A percentile compares a stretch with the other conserved stretches of the same genome.
phyloP scores from a whole-genome alignment of 2,888 invertebrate genomes.

The Troglohyphantes excavatus region DNA sequence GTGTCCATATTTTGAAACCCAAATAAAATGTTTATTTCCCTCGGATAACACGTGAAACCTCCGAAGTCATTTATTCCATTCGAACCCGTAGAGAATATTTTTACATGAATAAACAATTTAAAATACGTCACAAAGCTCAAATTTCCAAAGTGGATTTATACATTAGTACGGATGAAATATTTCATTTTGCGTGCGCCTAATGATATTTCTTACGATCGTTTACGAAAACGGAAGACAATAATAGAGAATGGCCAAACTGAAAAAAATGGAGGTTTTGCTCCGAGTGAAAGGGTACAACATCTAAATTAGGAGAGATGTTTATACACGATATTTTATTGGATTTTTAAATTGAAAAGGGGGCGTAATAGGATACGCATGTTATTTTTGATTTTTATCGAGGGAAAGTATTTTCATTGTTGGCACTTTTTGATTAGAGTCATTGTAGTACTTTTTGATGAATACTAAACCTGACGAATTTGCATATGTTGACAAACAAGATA shows the following conservation, averaged over 20 bases:
- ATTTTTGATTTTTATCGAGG: too few relatives aligned
- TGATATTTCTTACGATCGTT: conserved; percentile 29
- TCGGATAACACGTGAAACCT: neutral
- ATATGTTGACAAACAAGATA: too few relatives aligned
- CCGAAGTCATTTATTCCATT: conserved; percentile 28
- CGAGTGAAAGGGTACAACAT: conserved; percentile 1
- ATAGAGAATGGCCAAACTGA: neutral
- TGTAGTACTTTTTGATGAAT: too few relatives aligned
- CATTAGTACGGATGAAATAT: conserved; percentile 14
- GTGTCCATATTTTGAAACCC: neutral
- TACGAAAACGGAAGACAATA: conserved; percentile 43
- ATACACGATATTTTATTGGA: neutral
- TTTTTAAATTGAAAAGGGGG: neutral
- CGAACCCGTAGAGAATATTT: conserved; percentile 9
- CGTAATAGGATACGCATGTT: too few relatives aligned
- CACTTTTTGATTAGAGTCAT: too few relatives aligned
- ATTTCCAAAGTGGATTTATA: conserved; percentile 40
- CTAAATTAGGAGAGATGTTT: neutral
- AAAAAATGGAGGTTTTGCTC: neutral
- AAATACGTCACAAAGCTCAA: conserved; percentile 6
- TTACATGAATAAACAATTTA: conserved; percentile 43
- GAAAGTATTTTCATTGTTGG: too few relatives aligned
- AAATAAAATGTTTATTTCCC: conserved; percentile 38
- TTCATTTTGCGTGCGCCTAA: conserved; percentile 24
- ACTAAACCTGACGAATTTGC: too few relatives aligned